Base-by-base conservation (phyloP, 2,888 invertebrate genomes). In the Pristionchus japonicus region DNA sequence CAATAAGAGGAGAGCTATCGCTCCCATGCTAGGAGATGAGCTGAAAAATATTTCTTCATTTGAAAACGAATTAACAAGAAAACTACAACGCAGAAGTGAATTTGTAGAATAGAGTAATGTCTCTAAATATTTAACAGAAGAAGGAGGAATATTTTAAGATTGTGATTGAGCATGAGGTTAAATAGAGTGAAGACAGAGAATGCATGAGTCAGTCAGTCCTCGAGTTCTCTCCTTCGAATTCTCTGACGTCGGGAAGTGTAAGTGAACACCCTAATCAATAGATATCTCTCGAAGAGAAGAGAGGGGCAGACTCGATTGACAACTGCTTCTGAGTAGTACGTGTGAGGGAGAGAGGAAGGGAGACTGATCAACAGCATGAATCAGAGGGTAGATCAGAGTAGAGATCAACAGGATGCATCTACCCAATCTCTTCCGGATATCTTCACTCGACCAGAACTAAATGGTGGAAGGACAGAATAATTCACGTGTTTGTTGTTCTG, bases 181-280 rank as follows among this genome's bases (percentile, higher is more conserved):
- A 37, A 37, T 15, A 74, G 40, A 74, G 34, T 15, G 37, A 34
- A 15, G 9, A 7, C 13, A 61, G 23, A 11, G 27, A 61, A 61
- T 27, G 27, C n/a, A 31, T 3, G 31, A 40, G 20, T 70, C 27
- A 70, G 70, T 70, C 70, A 67, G 37, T 70, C 34, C 70, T 70
- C 70, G 70, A 70, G 70, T 70, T 37, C 23, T 70, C 37, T 37
- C n/a, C 70, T 70, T 70, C 37, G 9, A 31, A 23, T 37, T 70
- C 70, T 37, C 20, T 70, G 70, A 70, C 70, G 70, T 37, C 37
- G n/a, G 6, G 3, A 37, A 37, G 70, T 70, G 70, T 70, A 70
- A 70, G 37, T n/a, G 70, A 70, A 70, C 70, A 70, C 70, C 23
- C 37, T 70, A 70, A 70, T 70, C 70, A 70, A 70, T 70, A 70